Conservation (phyloP, 2,888 invertebrate genomes). For the Dendrolimus pini region DNA sequence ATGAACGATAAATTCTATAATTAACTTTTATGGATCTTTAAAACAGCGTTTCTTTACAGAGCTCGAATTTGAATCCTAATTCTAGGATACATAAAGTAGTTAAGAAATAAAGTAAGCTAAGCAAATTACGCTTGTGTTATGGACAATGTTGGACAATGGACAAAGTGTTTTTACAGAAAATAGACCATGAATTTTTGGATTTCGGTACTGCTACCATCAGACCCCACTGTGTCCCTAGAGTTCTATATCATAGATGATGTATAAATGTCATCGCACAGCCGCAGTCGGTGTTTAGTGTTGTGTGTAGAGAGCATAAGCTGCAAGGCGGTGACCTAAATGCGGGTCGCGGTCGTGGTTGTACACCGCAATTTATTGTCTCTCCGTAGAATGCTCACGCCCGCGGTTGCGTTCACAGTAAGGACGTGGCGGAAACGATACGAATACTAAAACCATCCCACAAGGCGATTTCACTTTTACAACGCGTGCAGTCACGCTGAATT, state of each 20-base stretch:
- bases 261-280: background rate
- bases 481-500: background rate
- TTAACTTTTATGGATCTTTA: too few relatives aligned
- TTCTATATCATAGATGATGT: background rate
- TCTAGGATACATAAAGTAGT: too few relatives aligned
- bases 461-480: background rate
- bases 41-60: too few relatives aligned
- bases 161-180: background rate
- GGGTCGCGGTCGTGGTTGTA: conserved; percentile 38
- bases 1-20: too few relatives aligned
- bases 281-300: conserved; percentile 5
- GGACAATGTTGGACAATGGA: too few relatives aligned
- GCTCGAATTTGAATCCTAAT: too few relatives aligned
- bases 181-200: background rate
- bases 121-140: too few relatives aligned
- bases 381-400: conserved; percentile 36
- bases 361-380: conserved; percentile 59
- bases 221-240: too few relatives aligned
- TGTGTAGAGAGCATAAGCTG: conserved; percentile 24
- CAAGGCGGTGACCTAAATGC: conserved; percentile 45
- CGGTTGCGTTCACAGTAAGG: conserved; percentile 25
- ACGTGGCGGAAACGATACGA: conserved; percentile 19
- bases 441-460: conserved; percentile 2
- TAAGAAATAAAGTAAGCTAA: too few relatives aligned
- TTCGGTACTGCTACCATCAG: too few relatives aligned